A percentile compares a stretch with the other conserved stretches of the same genome.
phyloP scores from a whole-genome alignment of 2,113 vertebrate genomes.

The Acrocephalus kingi region DNA sequence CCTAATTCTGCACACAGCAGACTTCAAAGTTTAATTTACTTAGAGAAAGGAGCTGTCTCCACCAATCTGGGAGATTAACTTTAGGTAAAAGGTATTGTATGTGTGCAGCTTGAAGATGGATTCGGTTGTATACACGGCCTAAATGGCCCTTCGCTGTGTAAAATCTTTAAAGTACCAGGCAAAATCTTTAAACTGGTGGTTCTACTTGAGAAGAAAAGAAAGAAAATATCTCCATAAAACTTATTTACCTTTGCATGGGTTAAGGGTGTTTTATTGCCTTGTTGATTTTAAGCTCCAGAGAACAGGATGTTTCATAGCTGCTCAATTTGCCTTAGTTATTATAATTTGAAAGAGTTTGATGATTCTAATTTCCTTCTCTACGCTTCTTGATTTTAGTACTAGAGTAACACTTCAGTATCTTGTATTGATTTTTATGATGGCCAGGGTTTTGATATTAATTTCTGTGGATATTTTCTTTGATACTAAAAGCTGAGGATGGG shows the following conservation, averaged over 20 bases:
- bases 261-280: background rate
- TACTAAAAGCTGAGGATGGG: background rate
- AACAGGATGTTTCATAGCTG: constrained; percentile 27
- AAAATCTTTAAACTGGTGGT: background rate
- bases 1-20: background rate
- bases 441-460: background rate
- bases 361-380: constrained; percentile 41
- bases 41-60: background rate
- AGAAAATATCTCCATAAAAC: background rate
- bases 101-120: background rate
- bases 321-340: constrained; percentile 45
- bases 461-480: background rate
- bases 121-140: background rate
- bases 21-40: background rate
- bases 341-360: constrained; percentile 42
- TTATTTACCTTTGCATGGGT: background rate
- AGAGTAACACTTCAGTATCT: constrained; percentile 1
- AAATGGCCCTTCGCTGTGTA: background rate
- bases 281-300: constrained; percentile 5
- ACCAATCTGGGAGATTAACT: background rate
- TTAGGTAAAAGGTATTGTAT: background rate
- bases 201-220: background rate
- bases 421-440: background rate
- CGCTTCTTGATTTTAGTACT: background rate
- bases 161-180: background rate